Conservation (phyloP, 1,140 invertebrate species). For the Chlorops oryzae region DNA sequence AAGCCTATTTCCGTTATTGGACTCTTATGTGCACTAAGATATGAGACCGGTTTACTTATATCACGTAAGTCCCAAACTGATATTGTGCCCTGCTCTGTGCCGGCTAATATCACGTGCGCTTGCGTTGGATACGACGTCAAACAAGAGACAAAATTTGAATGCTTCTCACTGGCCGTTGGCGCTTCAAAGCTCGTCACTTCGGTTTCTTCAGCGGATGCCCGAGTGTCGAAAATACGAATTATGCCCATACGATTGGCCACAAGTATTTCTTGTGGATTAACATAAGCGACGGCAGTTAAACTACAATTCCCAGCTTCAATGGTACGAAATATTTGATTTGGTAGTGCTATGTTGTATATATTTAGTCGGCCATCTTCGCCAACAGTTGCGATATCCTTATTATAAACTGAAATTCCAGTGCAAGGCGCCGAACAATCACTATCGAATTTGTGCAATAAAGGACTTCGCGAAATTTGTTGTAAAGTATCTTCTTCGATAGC, state of each 20-base stretch:
- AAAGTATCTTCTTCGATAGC: slow-evolving; percentile 52
- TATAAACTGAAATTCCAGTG: slow-evolving; percentile 61
- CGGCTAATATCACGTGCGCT: slow-evolving; percentile 69
- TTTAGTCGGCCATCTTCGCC: slow-evolving; percentile 70
- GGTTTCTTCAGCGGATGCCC: slow-evolving; percentile 55
- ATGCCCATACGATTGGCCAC: slow-evolving; percentile 79
- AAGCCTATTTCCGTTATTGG: slow-evolving; percentile 76
- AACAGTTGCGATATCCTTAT: slow-evolving; percentile 66
- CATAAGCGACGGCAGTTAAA: slow-evolving; percentile 67
- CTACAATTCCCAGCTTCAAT: slow-evolving; percentile 72
- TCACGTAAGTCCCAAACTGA: slow-evolving; percentile 86
- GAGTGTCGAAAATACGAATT: slow-evolving; percentile 81
- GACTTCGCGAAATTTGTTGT: slow-evolving; percentile 52
- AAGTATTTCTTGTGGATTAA: slow-evolving; percentile 69
- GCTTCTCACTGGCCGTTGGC: slow-evolving; percentile 58
- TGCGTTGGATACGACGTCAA: slow-evolving; percentile 79
- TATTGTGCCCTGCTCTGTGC: slow-evolving; percentile 72
- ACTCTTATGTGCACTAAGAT: slow-evolving; percentile 70
- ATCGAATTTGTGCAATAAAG: slow-evolving; percentile 60
- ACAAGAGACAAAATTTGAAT: slow-evolving; percentile 61
- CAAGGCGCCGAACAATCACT: slow-evolving; percentile 55
- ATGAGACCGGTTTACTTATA: slow-evolving; percentile 70
- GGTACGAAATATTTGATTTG: slow-evolving; percentile 24
- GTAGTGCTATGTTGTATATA: slow-evolving; percentile 26
- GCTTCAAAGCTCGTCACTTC: slow-evolving; percentile 59